Evolutionary conservation across 2,888 invertebrate genomes (phyloP).

Genomic region (Petrolisthes manimaculis): DNA sequence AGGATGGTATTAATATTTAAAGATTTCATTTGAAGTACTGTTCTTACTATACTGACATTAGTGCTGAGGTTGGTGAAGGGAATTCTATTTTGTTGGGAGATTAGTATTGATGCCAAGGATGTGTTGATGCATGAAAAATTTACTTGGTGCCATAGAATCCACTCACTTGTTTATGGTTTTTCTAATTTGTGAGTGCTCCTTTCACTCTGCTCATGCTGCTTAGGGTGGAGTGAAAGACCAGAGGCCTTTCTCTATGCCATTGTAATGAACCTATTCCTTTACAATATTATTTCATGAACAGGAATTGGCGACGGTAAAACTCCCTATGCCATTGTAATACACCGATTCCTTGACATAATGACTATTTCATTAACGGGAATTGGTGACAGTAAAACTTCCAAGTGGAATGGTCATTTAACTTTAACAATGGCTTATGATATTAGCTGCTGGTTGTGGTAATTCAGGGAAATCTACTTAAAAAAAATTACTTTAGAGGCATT

Average conservation of each 20-base stretch:
- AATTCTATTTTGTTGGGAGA: background rate
- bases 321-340: too few species aligned
- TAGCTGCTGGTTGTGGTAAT: slow-evolving; percentile 52
- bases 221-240: slow-evolving; percentile 48
- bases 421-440: slow-evolving; percentile 46
- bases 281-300: too few species aligned
- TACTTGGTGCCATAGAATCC: slow-evolving; percentile 34
- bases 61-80: slow-evolving; percentile 26
- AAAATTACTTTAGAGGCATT: background rate
- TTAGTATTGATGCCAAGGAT: background rate
- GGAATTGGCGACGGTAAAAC: too few species aligned
- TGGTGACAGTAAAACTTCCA: too few species aligned
- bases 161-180: slow-evolving; percentile 19
- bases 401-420: too few species aligned
- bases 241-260: slow-evolving; percentile 51
- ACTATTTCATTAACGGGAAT: too few species aligned
- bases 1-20: background rate
- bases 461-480: slow-evolving; percentile 15
- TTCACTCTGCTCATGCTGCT: slow-evolving; percentile 37
- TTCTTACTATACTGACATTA: slow-evolving; percentile 19
- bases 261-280: slow-evolving; percentile 7
- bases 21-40: slow-evolving; percentile 23
- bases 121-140: slow-evolving; percentile 39
- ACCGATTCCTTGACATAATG: too few species aligned
- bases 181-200: slow-evolving; percentile 49